A percentile compares a stretch with the other conserved stretches of the same genome.
phyloP scores from a whole-genome alignment of 2,113 vertebrate genomes.

The Sorex araneus region DNA sequence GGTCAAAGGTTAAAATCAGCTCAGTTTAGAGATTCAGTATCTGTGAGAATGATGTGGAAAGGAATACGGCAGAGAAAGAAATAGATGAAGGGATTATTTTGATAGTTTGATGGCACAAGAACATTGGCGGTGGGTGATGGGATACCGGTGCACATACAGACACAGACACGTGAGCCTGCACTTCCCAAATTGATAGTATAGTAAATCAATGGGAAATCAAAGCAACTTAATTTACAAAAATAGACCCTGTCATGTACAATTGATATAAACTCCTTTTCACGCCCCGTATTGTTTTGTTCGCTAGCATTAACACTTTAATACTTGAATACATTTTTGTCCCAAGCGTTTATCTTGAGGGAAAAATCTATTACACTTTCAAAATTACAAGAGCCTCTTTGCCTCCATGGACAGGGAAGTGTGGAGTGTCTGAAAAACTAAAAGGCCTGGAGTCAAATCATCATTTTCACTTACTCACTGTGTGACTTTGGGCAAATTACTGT shows the following conservation, averaged over 20 bases:
- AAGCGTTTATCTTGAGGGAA: slow-evolving; percentile 20
- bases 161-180: no score
- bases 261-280: slow-evolving; percentile 18
- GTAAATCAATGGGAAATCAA: no score
- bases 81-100: no score
- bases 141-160: no score
- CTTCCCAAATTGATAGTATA: no score
- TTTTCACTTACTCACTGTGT: slow-evolving; percentile 17
- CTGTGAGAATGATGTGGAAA: no score
- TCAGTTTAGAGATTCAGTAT: slow-evolving; percentile 12
- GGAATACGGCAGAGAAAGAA: no score
- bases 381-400: slow-evolving; percentile 2
- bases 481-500: not conserved
- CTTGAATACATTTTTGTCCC: not conserved
- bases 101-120: no score
- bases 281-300: not conserved
- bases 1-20: slow-evolving; percentile 13
- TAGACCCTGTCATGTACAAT: not conserved
- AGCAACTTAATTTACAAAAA: no score
- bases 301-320: slow-evolving; percentile 37
- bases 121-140: no score
- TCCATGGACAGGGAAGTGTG: not conserved
- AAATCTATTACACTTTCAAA: slow-evolving; percentile 26
- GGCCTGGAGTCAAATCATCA: slow-evolving; percentile 12
- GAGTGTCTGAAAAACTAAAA: not conserved